Percentiles rank a stretch among this genome's conserved stretches.
These are phyloP conservation scores for Scopus umbretta DNA, from an alignment of 2,113 vertebrate species.

Conservation along the genomic window DNA sequence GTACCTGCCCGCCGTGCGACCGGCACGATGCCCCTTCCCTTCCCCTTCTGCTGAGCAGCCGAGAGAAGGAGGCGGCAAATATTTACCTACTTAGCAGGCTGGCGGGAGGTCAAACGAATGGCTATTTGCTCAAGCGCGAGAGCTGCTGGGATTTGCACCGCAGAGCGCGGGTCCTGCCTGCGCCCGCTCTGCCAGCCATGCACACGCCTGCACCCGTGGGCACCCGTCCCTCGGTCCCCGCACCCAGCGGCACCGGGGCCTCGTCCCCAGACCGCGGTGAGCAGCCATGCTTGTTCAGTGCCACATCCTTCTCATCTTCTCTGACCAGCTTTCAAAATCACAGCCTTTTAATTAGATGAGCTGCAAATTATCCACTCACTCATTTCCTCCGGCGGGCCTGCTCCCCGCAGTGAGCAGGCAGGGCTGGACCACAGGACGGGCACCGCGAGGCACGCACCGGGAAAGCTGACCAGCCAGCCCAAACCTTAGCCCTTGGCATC, in stretches of 20 bases:
- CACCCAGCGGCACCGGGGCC: no score
- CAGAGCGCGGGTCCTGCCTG: background rate
- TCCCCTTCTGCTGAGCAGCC: background rate
- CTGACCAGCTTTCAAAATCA: background rate
- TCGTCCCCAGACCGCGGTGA: accelerated
- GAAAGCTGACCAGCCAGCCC: background rate
- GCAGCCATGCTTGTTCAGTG: no score
- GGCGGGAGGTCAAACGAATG: background rate
- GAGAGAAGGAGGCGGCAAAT: background rate
- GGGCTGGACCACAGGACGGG: background rate
- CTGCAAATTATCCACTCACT: background rate
- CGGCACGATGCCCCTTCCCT: background rate
- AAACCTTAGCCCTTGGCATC: background rate
- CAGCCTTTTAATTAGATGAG: background rate
- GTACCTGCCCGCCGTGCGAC: background rate
- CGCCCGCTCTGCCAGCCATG: background rate
- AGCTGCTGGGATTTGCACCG: background rate
- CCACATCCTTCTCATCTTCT: background rate
- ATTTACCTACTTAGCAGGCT: background rate
- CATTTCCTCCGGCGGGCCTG: background rate
- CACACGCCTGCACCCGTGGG: accelerated
- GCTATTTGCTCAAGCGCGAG: background rate
- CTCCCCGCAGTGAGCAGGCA: background rate
- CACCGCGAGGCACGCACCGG: accelerated
- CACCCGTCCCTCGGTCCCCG: background rate